Base-by-base conservation (phyloP, 2,888 invertebrate species). In the Lasioglossum lativentre region DNA sequence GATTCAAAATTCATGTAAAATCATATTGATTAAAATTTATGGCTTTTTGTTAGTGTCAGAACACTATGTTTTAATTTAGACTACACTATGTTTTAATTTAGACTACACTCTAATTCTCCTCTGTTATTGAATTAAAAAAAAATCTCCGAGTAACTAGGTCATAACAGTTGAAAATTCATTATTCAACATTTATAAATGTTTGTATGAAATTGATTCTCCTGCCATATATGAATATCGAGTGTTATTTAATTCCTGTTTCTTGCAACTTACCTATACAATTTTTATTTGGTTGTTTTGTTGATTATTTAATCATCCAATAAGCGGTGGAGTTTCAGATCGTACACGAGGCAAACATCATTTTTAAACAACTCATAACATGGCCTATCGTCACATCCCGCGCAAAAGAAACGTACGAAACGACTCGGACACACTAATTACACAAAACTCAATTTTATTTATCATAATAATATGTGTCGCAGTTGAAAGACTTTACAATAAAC, bases 371-470 rank as follows among this genome's bases (percentile, higher is more conserved):
- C 68, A 8, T 38, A 30, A 14, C 27, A 63, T 1, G 34, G 30
- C 30, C 30, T 63, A 63, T 63, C 19, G 63, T 63, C 19, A 6
- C 16, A 63, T 63, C 3, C 27, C 30, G n/a, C 30, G 63, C 30
- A 30, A 63, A 63, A 19, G 16, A 63, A 4, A 34, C 63, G 14
- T 12, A 16, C 30, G 30, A 30, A 56, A 56, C 16, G 5, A 16
- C 23, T 23, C 68, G 68, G 23, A 68, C 38, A 23, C 19, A 8
- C 30, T 34, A 63, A 63, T 63, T 63, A 63, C 30, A 30, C 19
- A 63, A 16, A 30, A 63, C 63, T 80, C 80, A 86, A 88, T 90
- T 90, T 88, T 80, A 84, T 83, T 72, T 38, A 79, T 45, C 27
- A 76, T 85, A 80, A 87, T 90, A 88, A 82, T 77, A 76, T 74